Percentiles rank a stretch among this genome's conserved stretches.
Conservation (phyloP, 2,113 vertebrate genomes). For the Todiramphus saurophagus region DNA sequence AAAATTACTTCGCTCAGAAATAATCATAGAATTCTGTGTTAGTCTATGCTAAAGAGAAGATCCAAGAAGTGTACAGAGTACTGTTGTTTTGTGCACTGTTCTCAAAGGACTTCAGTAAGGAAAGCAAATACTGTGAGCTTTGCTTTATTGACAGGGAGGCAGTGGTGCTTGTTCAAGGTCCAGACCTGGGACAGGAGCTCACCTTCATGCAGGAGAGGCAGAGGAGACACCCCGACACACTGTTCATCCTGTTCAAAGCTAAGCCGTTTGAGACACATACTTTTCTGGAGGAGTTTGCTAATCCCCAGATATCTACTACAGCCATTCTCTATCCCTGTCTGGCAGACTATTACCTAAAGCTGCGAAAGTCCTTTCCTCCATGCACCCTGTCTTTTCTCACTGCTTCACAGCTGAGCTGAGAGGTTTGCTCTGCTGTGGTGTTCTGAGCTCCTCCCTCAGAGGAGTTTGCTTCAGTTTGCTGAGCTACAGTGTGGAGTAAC, state of each 20-base stretch:
- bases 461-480: neutral
- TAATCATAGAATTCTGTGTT: neutral
- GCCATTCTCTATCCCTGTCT: neutral
- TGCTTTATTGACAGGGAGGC: rapidly evolving
- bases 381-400: neutral
- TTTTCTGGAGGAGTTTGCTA: neutral
- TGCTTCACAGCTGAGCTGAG: neutral
- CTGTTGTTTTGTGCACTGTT: neutral
- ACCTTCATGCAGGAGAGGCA: neutral
- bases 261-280: neutral
- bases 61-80: neutral
- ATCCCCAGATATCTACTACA: rapidly evolving
- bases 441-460: neutral
- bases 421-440: neutral
- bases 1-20: neutral
- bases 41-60: neutral
- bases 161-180: neutral
- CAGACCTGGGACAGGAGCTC: neutral
- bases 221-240: neutral
- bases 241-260: neutral
- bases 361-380: neutral
- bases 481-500: neutral
- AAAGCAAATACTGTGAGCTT: neutral
- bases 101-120: neutral
- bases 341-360: neutral